These are phyloP conservation scores for Todiramphus chloris DNA, from an alignment of 2,113 vertebrate genomes.

Conservation along the genomic window DNA sequence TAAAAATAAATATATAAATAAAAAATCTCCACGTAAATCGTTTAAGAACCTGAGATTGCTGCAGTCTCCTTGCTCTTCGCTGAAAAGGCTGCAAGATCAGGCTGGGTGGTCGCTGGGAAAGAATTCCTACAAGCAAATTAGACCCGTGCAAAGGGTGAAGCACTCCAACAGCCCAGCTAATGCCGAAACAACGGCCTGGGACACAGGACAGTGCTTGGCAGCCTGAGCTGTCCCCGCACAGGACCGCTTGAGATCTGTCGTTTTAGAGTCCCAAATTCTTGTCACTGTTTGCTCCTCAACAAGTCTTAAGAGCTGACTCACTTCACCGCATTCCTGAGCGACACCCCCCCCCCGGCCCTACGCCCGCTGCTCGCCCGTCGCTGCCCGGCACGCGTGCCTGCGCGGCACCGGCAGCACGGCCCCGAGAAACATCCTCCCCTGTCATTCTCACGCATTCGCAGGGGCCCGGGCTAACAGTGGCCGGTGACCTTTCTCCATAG, in stretches of 20 bases:
- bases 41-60: background rate
- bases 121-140: background rate
- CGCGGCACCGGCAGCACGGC: background rate
- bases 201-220: background rate
- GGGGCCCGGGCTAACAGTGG: background rate
- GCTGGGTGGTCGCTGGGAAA: background rate
- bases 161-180: background rate
- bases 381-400: accelerated
- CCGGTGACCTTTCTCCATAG: conserved; percentile 24
- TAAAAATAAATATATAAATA: background rate
- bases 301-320: background rate
- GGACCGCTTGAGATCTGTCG: conserved; percentile 14
- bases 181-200: conserved; percentile 18
- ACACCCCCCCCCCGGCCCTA: background rate
- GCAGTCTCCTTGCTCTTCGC: background rate
- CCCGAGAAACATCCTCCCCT: background rate
- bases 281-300: background rate
- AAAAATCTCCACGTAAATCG: accelerated
- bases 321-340: background rate
- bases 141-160: background rate
- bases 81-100: background rate
- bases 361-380: background rate
- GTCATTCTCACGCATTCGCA: background rate
- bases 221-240: background rate
- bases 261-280: background rate